Evolutionary conservation across 2,797 vertebrate genomes (phyloP), one percentile per base, ranked within the genome.

Genomic region (Tinamus major): DNA sequence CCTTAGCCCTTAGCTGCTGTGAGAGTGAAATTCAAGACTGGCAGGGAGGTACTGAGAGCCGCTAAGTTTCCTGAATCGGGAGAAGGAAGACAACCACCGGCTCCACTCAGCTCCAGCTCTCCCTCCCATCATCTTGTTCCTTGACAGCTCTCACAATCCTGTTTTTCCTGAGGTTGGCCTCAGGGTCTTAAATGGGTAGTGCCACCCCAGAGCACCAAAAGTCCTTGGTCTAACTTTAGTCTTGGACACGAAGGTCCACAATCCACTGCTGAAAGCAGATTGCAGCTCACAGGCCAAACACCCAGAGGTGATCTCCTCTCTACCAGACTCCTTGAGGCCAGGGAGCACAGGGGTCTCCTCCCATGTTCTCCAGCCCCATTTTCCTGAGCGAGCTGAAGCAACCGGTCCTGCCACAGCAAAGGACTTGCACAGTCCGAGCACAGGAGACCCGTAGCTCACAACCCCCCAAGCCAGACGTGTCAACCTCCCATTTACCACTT

Each of bases 1-100:
- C 3, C 1, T 6, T 46, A 58, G 20, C 39, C 41, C 20, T 55
- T 12, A 27, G 41, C 3, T 4, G 4, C 44, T 58, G 35, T 0
- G 4, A 58, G 82, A 27, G 21, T 26, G 44, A 74, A 61, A 63
- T 17, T 21, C 56, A 65, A 35, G 55, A 31, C 71, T 79, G 85
- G 3, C 11, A 82, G 65, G 17, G 33, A 37, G 59, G 62, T 8
- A 6, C 11, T 51, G 42, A 33, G 41, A 78, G 41, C 35, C 85
- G 35, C 35, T 33, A 62, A 61, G 21, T 49, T 35, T 59, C 51
- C 31, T 41, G 17, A 87, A 46, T 39, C 46, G 29, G 24, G 5
- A 53, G 27, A 24, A 51, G 10, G 49, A 23, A 74, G 35, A 65
- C 55, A 13, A 41, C 35, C 31, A 61, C 27, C 18, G 62, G 31